These are phyloP conservation scores for Hydrochoerus hydrochaeris DNA, from an alignment of 2,113 vertebrate species.

Conservation along the genomic window DNA sequence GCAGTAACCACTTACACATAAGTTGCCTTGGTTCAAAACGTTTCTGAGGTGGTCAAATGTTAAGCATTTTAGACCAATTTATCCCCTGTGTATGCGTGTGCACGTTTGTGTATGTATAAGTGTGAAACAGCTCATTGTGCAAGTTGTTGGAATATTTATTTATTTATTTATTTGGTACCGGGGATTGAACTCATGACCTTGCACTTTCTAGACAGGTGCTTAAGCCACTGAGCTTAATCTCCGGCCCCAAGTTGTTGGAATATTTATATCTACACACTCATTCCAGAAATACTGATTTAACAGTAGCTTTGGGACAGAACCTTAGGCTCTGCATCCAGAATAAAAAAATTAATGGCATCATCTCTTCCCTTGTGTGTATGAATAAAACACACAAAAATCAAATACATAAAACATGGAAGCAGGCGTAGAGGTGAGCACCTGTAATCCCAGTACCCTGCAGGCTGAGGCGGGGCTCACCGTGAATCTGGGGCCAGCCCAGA, in stretches of 20 bases:
- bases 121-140: background rate
- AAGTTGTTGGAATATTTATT: constrained; percentile 17
- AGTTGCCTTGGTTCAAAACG: background rate
- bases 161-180: too few species aligned
- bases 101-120: background rate
- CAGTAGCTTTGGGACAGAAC: background rate
- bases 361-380: background rate
- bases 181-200: too few species aligned
- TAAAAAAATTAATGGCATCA: background rate
- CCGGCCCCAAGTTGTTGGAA: background rate
- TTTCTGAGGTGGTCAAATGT: background rate
- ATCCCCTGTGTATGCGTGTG: background rate
- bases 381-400: background rate
- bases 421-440: background rate
- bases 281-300: background rate
- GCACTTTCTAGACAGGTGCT: too few species aligned
- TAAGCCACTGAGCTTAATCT: too few species aligned
- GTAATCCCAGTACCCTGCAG: background rate
- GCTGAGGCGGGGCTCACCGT: background rate
- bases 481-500: background rate
- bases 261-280: constrained; percentile 36
- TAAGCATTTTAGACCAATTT: background rate
- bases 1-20: constrained; percentile 27
- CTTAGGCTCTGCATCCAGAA: constrained; percentile 15
- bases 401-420: background rate